Evolutionary conservation across 1,140 invertebrate species (phyloP), one percentile per base, ranked within the genome.

Genomic region (Drosophila rhopaloa): DNA sequence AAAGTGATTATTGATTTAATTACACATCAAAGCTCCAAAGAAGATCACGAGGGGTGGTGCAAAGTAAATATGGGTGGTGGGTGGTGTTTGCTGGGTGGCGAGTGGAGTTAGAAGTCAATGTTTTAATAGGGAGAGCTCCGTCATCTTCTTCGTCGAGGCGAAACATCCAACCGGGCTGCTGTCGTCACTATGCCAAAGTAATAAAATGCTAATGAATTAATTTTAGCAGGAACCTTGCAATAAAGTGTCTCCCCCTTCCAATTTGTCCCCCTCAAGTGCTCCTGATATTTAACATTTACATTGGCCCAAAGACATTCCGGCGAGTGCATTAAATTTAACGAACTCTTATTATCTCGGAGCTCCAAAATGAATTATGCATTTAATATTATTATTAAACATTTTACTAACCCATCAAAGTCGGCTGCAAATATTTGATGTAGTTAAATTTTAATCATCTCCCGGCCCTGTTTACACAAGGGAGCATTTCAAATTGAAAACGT

Each of bases 171-270:
- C 16, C 37, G 29, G 32, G 48, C 32, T 65, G 62, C 55, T 60
- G 59, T 54, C 58, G 58, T 53, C 57, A 59, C 63, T 68, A 51
- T 78, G 63, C 72, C 65, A 57, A 65, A 46, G 82, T 79, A 88
- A 85, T 85, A 85, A 85, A 88, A 86, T 86, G 83, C 82, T 86
- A 86, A 86, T 86, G 83, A 86, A 86, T 88, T 88, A 86, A 86
- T 86, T 86, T 86, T 82, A 75, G 59, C 83, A 82, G 63, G 83
- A 82, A 73, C 82, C 78, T 65, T 66, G 75, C 75, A 54, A 73
- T 84, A 59, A 79, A 83, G 60, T 72, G 37, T 41, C 46, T 27
- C 41, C 19, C 13, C 38, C n/a, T n/a, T n/a, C 24, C 40, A 37
- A 37, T 5, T 44, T 16, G 16, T 14, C 56, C 38, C 41, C 16